These are phyloP conservation scores for Melanotaenia nigrans DNA, from an alignment of 2,797 vertebrate species.

Conservation along the genomic window DNA sequence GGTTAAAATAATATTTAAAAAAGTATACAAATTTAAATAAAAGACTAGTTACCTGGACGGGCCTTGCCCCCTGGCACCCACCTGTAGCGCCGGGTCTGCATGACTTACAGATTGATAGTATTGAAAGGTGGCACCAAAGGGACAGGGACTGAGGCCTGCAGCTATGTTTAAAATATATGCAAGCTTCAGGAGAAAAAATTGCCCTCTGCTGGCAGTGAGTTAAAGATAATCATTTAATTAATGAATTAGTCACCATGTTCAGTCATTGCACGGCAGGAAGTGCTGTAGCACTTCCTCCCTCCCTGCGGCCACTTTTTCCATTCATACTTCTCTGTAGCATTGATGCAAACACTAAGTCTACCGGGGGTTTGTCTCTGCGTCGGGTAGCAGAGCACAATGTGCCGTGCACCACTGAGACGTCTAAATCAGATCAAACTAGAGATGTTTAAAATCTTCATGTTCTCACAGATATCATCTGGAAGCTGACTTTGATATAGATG, in stretches of 20 bases:
- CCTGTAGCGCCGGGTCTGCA: no score
- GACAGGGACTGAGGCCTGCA: background rate
- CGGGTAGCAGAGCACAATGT: background rate
- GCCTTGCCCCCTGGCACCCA: no score
- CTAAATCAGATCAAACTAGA: background rate
- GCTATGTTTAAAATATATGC: constrained; percentile 16
- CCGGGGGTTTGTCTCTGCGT: background rate
- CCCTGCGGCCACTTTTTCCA: background rate
- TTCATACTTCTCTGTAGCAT: constrained; percentile 18
- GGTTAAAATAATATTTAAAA: no score
- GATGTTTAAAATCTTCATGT: background rate
- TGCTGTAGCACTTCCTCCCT: background rate
- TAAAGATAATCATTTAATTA: constrained; percentile 20
- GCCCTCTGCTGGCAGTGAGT: constrained; percentile 13
- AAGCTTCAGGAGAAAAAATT: constrained; percentile 1
- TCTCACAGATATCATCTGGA: background rate
- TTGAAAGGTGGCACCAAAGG: no score
- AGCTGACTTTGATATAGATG: background rate
- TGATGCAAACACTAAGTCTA: constrained; percentile 42
- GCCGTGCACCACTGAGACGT: background rate
- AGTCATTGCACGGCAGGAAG: background rate
- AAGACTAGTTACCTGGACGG: no score
- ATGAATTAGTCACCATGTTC: constrained; percentile 30
- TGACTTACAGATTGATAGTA: no score
- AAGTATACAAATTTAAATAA: no score